Conservation (phyloP, 2,113 vertebrate genomes). For the Greenwoodochromis staneri region DNA sequence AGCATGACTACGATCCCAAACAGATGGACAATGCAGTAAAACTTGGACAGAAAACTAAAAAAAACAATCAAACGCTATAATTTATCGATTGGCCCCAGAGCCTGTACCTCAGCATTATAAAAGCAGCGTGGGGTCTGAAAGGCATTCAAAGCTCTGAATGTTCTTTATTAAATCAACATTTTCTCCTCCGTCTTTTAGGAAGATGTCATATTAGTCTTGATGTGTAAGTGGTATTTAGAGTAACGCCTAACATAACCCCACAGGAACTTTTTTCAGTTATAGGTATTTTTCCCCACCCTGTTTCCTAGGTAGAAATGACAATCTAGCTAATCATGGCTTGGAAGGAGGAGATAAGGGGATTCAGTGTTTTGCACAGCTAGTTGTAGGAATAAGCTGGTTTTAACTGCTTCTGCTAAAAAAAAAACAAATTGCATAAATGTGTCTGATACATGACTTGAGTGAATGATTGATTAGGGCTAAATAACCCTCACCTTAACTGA, state of each 20-base stretch:
- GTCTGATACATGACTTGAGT: not conserved
- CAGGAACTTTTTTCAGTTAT: not conserved
- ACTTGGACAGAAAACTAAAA: not conserved
- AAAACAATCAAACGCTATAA: not conserved
- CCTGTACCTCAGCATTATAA: not conserved
- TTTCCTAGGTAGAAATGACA: not conserved
- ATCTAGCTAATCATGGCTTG: not conserved
- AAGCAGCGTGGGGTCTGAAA: not conserved
- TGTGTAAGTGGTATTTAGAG: not conserved
- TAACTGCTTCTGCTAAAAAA: not conserved
- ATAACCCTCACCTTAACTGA: not conserved
- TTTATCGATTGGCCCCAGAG: not conserved
- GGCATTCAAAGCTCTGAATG: not conserved
- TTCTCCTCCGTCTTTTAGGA: not conserved
- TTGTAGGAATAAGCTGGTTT: not conserved
- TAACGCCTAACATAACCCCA: not conserved
- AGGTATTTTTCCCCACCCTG: not conserved
- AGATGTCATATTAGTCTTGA: not conserved
- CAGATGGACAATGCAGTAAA: not conserved
- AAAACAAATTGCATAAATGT: not conserved
- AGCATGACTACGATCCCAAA: not conserved
- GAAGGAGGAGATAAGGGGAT: not conserved
- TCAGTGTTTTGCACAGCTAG: not conserved
- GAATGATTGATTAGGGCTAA: not conserved
- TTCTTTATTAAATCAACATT: not conserved